Conservation (phyloP, 2,797 vertebrate species). For the Lagocephalus sceleratus region DNA sequence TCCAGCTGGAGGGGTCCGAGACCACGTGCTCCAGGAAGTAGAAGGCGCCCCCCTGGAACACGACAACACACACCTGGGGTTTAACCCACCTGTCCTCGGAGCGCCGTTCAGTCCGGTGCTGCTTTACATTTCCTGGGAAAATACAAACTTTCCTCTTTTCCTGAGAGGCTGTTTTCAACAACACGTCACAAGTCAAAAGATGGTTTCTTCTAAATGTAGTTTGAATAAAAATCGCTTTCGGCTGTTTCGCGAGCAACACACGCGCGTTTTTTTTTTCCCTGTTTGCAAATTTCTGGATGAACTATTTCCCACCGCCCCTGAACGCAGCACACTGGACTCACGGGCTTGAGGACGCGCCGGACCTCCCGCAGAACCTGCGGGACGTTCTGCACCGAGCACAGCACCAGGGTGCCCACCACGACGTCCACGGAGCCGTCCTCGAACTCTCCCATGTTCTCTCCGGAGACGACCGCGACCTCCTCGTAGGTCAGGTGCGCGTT, state of each 20-base stretch:
- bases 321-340: conserved; percentile 61
- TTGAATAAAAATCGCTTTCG: too few relatives aligned
- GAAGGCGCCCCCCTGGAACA: conserved; percentile 73
- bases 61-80: too few relatives aligned
- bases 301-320: not conserved
- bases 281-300: too few relatives aligned
- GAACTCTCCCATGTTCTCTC: conserved; percentile 76
- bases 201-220: too few relatives aligned
- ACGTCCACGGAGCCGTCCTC: conserved; percentile 78
- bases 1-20: conserved; percentile 67
- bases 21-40: conserved; percentile 79
- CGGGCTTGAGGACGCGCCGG: conserved; percentile 76
- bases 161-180: too few relatives aligned
- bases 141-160: too few relatives aligned
- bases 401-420: conserved; percentile 81
- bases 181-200: too few relatives aligned
- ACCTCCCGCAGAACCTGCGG: conserved; percentile 73
- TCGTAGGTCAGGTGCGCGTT: conserved; percentile 77
- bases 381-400: conserved; percentile 77
- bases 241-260: too few relatives aligned
- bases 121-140: too few relatives aligned
- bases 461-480: conserved; percentile 62
- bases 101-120: too few relatives aligned
- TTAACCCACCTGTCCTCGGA: too few relatives aligned
- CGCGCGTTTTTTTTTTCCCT: too few relatives aligned